Evolutionary conservation across 2,797 vertebrate species (phyloP), one percentile per base, ranked within the genome.

Genomic region (Periophthalmus magnuspinnatus): DNA sequence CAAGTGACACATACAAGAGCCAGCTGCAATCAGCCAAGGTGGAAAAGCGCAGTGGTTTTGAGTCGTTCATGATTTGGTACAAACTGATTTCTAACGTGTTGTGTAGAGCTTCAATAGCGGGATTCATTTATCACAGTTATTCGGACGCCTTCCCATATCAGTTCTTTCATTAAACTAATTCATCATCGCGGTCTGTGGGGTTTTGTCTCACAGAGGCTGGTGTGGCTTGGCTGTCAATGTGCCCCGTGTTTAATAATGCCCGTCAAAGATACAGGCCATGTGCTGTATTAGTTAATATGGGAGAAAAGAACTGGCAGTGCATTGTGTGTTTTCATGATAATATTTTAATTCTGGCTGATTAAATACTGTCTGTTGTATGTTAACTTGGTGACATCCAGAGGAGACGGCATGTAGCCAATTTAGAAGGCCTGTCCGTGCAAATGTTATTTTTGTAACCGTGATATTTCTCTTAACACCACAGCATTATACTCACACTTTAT

Each of bases 101-200:
- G 2, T 1, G 7, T 24, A 9, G 28, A 21, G 45, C 36, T 48
- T 72, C 58, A 24, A 32, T 16, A 60, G 47, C 55, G 50, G 16
- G 22, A 22, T 36, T 60, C 47, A 58, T 73, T 70, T 67, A 70
- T 70, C 65, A 56, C 32, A 45, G 52, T 73, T 58, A 50, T 57
- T 68, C 52, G 56, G 52, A n/a, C 54, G 67, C 61, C 6, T 21
- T 13, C 14, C 63, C 55, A 69, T 71, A 67, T 70, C 48, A 22
- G 57, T 72, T 32, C 38, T 47, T 52, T 75, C 33, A 64, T 7
- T 33, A 69, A 48, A 70, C 69, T 36, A 61, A 32, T 38, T 14
- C 61, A 75, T 55, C 28, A 65, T 38, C 7, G 69, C 28, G 52
- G 54, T 56, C 63, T 48, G 48, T 61, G n/a, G 21, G 28, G 60